Base-by-base conservation (phyloP, 2,888 invertebrate species). In the Cinara cedri region DNA sequence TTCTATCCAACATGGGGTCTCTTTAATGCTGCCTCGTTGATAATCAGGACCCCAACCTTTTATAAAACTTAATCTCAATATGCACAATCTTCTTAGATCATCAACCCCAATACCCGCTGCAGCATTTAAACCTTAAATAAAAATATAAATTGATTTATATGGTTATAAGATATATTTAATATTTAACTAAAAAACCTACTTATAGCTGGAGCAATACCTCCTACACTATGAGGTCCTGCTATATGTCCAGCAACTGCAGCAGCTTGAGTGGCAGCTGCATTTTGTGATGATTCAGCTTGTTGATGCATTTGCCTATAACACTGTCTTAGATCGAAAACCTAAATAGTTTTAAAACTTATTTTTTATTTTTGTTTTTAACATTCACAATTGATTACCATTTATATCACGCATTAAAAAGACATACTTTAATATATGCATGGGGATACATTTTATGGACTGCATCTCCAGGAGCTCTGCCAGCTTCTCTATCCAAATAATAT, bases 11-110 rank as follows among this genome's bases (percentile, higher is more conserved):
- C 96, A 96, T 0, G 99, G 99, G 8, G 98, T 99, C 87, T 99
- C 98, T 87, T 99, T 99, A 86, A 99, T 98, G 82, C 94, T 95
- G 85, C 94, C 93, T 82, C 98, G 89, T 19, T 95, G 97, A 88
- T 99, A 99, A 88, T 98, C 97, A 3, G 97, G 97, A 74, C 98
- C 99, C 99, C 99, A 99, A 83, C 99, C 99, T 88, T 99, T 99
- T n/a, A 99, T 98, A 87, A 99, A 99, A 86, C 97, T 98, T 84
- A 99, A 89, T 76, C 98, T 91, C 84, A 99, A 90, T 85, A 99
- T 98, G 87, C 98, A 99, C 81, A 99, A 90, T 82, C 98, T 90
- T 81, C 98, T 89, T 82, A 99, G 89, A 87, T 99, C 98, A 86
- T 99, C 99, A 16, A 99, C 99, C 24, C 98, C 98, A 83, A 98